Conservation (phyloP, 2,113 vertebrate species). For the Monarcha castaneiventris region DNA sequence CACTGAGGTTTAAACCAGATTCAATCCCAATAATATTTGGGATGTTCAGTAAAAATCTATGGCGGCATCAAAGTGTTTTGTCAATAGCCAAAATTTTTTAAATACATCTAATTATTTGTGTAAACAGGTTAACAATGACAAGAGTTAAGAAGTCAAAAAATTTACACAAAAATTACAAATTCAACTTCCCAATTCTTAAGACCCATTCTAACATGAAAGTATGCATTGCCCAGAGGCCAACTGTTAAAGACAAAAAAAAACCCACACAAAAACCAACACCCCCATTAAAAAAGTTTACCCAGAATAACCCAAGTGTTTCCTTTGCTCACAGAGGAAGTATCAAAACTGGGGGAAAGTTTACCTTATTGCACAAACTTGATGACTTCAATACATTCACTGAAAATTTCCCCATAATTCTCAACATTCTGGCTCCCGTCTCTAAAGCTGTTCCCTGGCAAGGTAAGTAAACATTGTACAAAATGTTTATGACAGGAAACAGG, state of each 20-base stretch:
- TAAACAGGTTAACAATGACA: background rate
- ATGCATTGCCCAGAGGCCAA: rapidly evolving
- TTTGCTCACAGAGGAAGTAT: background rate
- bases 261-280: background rate
- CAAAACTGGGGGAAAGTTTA: background rate
- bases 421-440: conserved; percentile 38
- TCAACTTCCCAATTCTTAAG: background rate
- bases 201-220: background rate
- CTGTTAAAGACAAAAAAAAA: background rate
- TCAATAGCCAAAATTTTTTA: background rate
- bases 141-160: background rate
- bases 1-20: background rate
- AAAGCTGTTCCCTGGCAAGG: background rate
- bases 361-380: conserved; percentile 16
- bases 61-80: background rate
- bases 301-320: background rate
- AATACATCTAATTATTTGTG: background rate
- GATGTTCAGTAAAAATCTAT: background rate
- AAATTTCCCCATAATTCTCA: conserved; percentile 18
- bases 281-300: background rate
- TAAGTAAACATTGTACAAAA: background rate
- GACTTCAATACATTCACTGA: background rate
- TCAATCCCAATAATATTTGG: background rate
- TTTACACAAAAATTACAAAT: background rate
- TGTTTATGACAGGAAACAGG: rapidly evolving